Conservation (phyloP, 2,888 invertebrate genomes). For the Pocota personata region DNA sequence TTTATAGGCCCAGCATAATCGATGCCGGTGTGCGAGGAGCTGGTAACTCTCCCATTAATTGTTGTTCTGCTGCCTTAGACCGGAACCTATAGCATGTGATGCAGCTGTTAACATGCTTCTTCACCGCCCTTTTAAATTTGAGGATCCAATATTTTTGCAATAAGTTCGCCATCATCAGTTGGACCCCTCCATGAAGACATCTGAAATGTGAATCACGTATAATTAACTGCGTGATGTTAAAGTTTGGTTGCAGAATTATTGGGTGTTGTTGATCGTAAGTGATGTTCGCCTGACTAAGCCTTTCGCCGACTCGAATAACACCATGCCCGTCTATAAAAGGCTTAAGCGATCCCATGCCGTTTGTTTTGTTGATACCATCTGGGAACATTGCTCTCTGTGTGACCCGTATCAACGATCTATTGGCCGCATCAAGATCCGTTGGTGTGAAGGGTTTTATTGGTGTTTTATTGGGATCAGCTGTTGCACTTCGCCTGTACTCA, state of each 20-base stretch:
- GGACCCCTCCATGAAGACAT: not conserved
- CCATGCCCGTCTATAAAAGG: too few species aligned
- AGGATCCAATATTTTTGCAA: not conserved
- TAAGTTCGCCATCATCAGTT: not conserved
- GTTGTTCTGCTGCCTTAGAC: not conserved
- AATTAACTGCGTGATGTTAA: too few species aligned
- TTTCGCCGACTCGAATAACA: not conserved
- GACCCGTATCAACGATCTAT: too few species aligned
- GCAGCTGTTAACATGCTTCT: not conserved
- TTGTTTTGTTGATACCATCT: too few species aligned
- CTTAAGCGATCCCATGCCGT: too few species aligned
- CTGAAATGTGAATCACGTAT: too few species aligned
- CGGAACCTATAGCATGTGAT: not conserved
- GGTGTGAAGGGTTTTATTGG: too few species aligned
- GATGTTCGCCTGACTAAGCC: not conserved
- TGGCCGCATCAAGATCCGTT: not conserved
- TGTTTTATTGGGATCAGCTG: too few species aligned
- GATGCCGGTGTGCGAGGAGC: not conserved
- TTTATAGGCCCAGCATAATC: not conserved
- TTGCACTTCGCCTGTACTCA: too few species aligned
- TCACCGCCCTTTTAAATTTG: not conserved
- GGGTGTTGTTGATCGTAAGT: conserved; percentile 5
- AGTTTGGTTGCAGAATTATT: not conserved
- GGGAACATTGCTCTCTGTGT: not conserved
- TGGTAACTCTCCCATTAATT: too few species aligned